Base-by-base conservation (phyloP, 2,797 vertebrate genomes). In the Dromococcyx pavoninus region DNA sequence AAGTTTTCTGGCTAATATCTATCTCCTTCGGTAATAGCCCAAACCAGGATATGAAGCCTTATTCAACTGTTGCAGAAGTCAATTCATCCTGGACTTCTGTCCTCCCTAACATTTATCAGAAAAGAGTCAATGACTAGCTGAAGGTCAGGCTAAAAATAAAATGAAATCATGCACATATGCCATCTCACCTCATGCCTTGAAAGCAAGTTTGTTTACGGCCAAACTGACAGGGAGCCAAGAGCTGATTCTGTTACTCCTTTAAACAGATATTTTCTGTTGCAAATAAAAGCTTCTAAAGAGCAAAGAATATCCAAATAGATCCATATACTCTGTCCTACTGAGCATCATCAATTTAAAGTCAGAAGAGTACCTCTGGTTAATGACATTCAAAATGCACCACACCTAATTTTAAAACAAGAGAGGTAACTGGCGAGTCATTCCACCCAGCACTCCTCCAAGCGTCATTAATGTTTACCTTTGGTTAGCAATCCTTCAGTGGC, bases 401-500 rank as follows among this genome's bases (percentile, higher is more conserved):
- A 58, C 21, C 75, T 89, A 56, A 57, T 93, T 86, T 54, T 77
- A 84, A 89, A 71, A 88, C 1, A 11, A 84, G 46, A 79, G 17
- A 6, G 43, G 28, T 27, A 74, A 23, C 24, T 11, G 57, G 21
- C 32, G 76, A 77, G 51, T 62, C 46, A 53, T 44, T 78, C 30
- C 44, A 46, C 21, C 9, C 66, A 76, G 50, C 28, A 11, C 76
- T 64, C 70, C 66, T 78, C 46, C 0, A 10, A 78, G 51, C 0
- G 0, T 10, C 19, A 30, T 53, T 74, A 80, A 64, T 21, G 10
- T 70, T 96, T 96, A 98, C 98, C 98, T 98, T 97, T 97, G 94
- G 92, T 97, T 86, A 96, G 86, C 46, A 96, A 48, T 24, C 93
- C 97, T 18, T 94, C 90, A 0, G 78, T 50, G 30, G 93, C 19